A percentile compares a stretch with the other conserved stretches of the same genome.
Evolutionary conservation across 2,797 vertebrate genomes (phyloP).

Genomic region (Morelia viridis): DNA sequence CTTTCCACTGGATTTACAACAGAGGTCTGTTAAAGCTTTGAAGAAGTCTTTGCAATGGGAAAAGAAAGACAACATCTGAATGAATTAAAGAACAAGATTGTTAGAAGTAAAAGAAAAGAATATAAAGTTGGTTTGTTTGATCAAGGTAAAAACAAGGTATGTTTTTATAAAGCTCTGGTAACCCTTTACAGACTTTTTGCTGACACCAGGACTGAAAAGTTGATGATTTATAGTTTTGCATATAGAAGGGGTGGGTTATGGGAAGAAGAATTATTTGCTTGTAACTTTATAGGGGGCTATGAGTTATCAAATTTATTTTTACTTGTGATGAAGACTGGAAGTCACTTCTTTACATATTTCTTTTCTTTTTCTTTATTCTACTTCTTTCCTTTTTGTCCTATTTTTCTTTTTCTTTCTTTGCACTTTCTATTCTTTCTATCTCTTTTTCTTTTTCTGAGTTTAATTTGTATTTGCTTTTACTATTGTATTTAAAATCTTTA

Average conservation of each 20-base stretch:
- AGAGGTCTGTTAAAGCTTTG: too few species aligned
- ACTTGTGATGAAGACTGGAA: background rate
- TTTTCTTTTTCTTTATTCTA: background rate
- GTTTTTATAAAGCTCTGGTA: background rate
- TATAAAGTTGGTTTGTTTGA: background rate
- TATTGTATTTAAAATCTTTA: background rate
- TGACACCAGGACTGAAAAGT: background rate
- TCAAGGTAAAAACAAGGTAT: background rate
- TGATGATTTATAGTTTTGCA: background rate
- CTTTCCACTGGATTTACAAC: too few species aligned
- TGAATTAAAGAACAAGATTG: background rate
- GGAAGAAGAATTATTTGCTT: background rate
- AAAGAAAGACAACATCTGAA: too few species aligned
- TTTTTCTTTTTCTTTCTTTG: background rate
- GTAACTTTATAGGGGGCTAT: background rate
- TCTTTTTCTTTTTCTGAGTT: background rate
- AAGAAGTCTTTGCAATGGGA: too few species aligned
- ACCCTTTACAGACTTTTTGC: background rate
- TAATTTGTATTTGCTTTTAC: background rate
- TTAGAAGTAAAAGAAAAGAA: background rate
- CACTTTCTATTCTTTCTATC: background rate
- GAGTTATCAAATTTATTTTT: background rate
- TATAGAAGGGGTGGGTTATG: background rate
- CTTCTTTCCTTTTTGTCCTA: background rate
- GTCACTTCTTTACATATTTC: background rate